Evolutionary conservation across 1,140 invertebrate genomes (phyloP).

Genomic region (Cotesia glomerata): DNA sequence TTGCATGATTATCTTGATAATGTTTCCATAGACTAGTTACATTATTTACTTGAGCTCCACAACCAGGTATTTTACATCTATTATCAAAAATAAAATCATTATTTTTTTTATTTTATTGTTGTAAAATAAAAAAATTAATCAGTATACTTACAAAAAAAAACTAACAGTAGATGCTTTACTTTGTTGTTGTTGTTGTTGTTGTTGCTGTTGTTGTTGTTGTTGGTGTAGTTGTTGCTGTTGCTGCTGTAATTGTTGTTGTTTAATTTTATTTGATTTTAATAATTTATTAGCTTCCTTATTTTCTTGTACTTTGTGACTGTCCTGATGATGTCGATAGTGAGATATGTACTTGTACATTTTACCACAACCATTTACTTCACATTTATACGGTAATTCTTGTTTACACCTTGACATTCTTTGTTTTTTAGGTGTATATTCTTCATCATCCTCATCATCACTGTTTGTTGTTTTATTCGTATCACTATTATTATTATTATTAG

Average conservation of each 20-base stretch:
- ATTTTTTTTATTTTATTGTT: neutral
- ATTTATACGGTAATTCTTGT: conserved; percentile 58
- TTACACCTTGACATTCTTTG: conserved; percentile 58
- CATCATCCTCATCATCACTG: conserved; percentile 54
- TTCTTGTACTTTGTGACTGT: conserved; percentile 56
- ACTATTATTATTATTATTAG: too few species aligned
- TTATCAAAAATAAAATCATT: neutral
- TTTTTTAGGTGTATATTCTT: conserved; percentile 61
- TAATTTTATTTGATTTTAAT: conserved; percentile 43
- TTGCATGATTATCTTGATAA: conserved; percentile 61
- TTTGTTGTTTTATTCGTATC: conserved; percentile 17
- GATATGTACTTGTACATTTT: conserved; percentile 63
- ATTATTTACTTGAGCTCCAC: conserved; percentile 55
- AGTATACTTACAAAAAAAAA: conserved; percentile 55
- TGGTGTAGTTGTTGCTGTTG: too few species aligned
- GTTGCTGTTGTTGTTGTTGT: too few species aligned
- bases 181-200: conserved; percentile 20
- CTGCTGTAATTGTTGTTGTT: conserved; percentile 5
- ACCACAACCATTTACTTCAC: conserved; percentile 55
- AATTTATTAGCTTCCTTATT: conserved; percentile 45
- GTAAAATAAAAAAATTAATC: conserved; percentile 10
- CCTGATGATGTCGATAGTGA: conserved; percentile 61
- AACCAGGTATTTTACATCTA: conserved; percentile 60
- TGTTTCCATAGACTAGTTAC: conserved; percentile 58
- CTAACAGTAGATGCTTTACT: conserved; percentile 57